Conservation (phyloP, 2,113 vertebrate species). For the Forbesichthys papilliferus region DNA sequence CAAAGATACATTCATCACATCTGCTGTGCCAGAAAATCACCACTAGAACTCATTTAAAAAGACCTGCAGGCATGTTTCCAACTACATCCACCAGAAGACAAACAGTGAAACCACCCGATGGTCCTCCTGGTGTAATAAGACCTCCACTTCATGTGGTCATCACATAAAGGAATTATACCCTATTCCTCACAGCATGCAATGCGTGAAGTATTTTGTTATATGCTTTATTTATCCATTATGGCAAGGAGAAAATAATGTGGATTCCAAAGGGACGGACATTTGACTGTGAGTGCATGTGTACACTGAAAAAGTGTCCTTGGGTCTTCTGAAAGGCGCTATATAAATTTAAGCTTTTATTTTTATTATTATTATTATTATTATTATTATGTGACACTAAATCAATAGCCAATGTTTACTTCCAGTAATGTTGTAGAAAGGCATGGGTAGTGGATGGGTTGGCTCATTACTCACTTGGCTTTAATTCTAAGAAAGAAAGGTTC, state of each 20-base stretch:
- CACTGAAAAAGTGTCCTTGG: too few relatives aligned
- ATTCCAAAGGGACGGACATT: constrained; percentile 8
- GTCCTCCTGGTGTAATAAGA: constrained; percentile 15
- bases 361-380: too few relatives aligned
- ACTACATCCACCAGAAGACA: constrained; percentile 4
- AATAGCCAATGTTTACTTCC: constrained; percentile 22
- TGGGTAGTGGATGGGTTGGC: constrained; percentile 8
- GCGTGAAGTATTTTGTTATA: background rate
- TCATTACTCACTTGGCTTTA: constrained; percentile 16
- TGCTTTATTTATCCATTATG: background rate
- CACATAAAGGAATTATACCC: constrained; percentile 3
- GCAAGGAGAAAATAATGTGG: background rate
- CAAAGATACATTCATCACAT: background rate
- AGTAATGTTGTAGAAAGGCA: constrained; percentile 9
- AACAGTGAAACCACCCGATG: constrained; percentile 2
- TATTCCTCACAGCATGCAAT: background rate
- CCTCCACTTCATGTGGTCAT: constrained; percentile 6
- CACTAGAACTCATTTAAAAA: background rate
- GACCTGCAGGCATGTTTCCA: background rate
- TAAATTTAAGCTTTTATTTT: too few relatives aligned
- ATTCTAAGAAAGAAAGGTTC: constrained; percentile 4
- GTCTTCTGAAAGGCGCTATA: too few relatives aligned
- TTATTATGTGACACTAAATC: constrained; percentile 24
- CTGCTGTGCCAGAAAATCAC: background rate
- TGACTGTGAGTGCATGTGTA: constrained; percentile 17